Evolutionary conservation across 2,113 vertebrate genomes (phyloP).

Genomic region (Scomber colias): DNA sequence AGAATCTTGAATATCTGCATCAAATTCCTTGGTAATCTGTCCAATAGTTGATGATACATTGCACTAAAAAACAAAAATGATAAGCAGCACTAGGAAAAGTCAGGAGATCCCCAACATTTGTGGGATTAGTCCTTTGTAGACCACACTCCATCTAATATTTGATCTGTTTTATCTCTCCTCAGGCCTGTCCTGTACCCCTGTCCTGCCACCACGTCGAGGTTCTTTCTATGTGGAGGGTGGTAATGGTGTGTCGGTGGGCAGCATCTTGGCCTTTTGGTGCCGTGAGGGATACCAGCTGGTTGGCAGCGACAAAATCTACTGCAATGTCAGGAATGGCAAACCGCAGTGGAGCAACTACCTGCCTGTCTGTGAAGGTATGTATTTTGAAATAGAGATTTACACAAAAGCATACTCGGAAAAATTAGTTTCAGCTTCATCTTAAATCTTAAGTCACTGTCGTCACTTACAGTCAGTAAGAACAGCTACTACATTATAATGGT

Average conservation of each 20-base stretch:
- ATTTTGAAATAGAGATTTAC: background rate
- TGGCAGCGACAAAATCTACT: constrained; percentile 81
- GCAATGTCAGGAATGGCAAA: constrained; percentile 67
- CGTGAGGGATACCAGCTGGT: constrained; percentile 86
- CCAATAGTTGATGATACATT: no score
- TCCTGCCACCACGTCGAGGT: constrained; percentile 80
- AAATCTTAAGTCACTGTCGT: background rate
- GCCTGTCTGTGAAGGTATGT: constrained; percentile 83
- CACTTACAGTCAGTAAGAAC: background rate
- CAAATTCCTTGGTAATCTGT: no score
- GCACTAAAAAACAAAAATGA: no score
- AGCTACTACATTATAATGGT: no score
- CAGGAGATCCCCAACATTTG: no score
- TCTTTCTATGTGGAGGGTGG: constrained; percentile 83
- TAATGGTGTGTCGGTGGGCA: constrained; percentile 76
- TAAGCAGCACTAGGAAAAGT: no score
- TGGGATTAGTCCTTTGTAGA: no score
- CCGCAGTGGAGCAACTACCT: constrained; percentile 83
- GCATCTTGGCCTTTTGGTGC: constrained; percentile 84
- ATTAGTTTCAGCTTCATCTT: background rate
- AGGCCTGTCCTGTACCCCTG: constrained; percentile 76
- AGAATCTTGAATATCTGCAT: no score
- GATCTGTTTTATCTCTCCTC: background rate
- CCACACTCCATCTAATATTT: no score
- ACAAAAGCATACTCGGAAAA: no score